Evolutionary conservation across 2,888 invertebrate species (phyloP), one percentile per base, ranked within the genome.

Genomic region (Andrena chrysosceles): DNA sequence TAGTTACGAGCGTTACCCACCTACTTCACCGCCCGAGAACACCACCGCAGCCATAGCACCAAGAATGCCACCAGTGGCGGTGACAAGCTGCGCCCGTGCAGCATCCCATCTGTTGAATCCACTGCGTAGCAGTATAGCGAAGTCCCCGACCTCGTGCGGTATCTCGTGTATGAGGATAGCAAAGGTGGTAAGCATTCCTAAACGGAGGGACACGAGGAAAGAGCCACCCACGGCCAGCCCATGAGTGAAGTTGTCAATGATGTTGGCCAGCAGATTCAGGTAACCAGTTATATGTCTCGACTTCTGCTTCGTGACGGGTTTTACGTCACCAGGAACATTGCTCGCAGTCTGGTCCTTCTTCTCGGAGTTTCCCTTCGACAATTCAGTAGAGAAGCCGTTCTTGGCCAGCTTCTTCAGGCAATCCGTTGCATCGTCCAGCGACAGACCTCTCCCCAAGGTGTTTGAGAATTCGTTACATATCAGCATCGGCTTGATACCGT

Each of bases 101-200:
- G 99, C 99, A 91, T 98, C 97, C 97, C 98, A 98, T 89, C 98
- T 95, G 73, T 97, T 97, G 94, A 99, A 99, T 0, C 99, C 99
- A 63, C 98, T 97, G 86, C 96, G 97, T 75, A 99, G 95, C 52
- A 99, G 94, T 88, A 99, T 99, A 16, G 99, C 99, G 94, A 99
- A 99, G 94, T 99, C 99, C 0, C 99, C 99, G n/a, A 99, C 97
- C 94, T 99, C 99, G 93, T 99, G 99, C 0, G 99, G 99, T 77
- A 99, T 98, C 95, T 99, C 99, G 93, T 99, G 99, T 33, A 99
- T 96, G 94, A 96, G 89, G 90, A 94, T 99, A 66, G 99, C 99
- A 92, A 98, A 97, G 0, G 99, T 99, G 13, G 99, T 99, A 83
- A 99, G 95, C 10, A 97, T 93, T 0, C 99, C 99, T 73, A 99